Evolutionary conservation across 92 coral and sea anemone genomes (phyloP).

Genomic region (Umimayanthus chanpuru): DNA sequence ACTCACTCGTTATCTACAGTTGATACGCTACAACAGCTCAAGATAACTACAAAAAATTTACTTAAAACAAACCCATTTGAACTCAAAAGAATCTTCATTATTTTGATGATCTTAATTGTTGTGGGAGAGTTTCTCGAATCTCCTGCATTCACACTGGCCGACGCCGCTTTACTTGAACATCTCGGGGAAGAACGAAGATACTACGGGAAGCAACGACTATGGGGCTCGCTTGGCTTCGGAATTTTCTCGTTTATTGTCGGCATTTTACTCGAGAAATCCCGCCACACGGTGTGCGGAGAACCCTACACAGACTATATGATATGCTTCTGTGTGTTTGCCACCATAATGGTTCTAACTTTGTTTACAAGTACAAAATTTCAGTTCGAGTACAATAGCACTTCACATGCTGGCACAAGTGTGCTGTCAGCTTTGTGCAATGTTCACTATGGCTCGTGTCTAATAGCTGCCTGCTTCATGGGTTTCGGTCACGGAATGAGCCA

Average conservation of each 20-base stretch:
- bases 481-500: constrained; percentile 93
- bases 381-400: constrained; percentile 81
- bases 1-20: not conserved
- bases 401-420: constrained; percentile 59
- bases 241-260: constrained; percentile 93
- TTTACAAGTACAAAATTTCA: constrained; percentile 83
- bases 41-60: constrained; percentile 69
- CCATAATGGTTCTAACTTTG: constrained; percentile 79
- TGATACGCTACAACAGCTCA: constrained; percentile 13
- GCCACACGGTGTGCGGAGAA: constrained; percentile 89
- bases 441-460: constrained; percentile 93
- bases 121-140: constrained; percentile 97
- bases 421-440: constrained; percentile 76
- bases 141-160: constrained; percentile 90
- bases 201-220: constrained; percentile 95
- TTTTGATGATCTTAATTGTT: constrained; percentile 83
- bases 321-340: constrained; percentile 88
- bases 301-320: constrained; percentile 91
- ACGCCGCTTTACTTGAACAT: constrained; percentile 91
- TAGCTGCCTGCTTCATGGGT: constrained; percentile 97
- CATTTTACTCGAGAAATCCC: constrained; percentile 83
- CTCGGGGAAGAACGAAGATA: constrained; percentile 95
- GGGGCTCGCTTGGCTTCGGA: constrained; percentile 99
- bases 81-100: constrained; percentile 81
- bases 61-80: constrained; percentile 82